Conservation (phyloP, 2,797 vertebrate species). For the Eulemur mongoz region DNA sequence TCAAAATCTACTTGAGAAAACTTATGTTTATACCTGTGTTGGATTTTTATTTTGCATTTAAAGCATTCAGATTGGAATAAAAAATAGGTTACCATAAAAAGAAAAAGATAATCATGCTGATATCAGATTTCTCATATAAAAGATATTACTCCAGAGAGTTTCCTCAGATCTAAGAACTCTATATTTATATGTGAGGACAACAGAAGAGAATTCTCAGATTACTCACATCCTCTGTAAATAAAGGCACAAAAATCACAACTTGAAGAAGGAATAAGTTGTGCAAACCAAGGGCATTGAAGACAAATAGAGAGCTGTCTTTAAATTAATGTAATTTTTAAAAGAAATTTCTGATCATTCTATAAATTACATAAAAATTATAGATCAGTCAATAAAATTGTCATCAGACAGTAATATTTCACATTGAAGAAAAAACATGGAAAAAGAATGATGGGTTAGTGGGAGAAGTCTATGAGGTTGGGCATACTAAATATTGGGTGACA, state of each 20-base stretch:
- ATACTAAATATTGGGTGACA: not conserved
- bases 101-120: not conserved
- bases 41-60: not conserved
- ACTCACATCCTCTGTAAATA: not conserved
- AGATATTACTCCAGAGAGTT: not conserved
- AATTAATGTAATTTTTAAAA: not conserved
- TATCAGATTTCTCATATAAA: not conserved
- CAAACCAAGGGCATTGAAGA: not conserved
- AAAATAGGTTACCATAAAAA: not conserved
- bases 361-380: not conserved
- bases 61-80: not conserved
- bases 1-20: not conserved
- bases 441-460: not conserved
- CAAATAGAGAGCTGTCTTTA: not conserved
- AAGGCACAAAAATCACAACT: not conserved
- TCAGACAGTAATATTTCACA: not conserved
- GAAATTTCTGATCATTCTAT: not conserved
- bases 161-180: not conserved
- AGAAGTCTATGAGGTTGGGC: not conserved
- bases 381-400: not conserved
- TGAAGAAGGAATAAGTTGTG: not conserved
- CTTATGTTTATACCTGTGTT: not conserved
- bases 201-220: not conserved
- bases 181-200: not conserved
- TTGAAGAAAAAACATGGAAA: not conserved